Evolutionary conservation across 1,140 invertebrate species (phyloP), one percentile per base, ranked within the genome.

Genomic region (Manduca sexta): DNA sequence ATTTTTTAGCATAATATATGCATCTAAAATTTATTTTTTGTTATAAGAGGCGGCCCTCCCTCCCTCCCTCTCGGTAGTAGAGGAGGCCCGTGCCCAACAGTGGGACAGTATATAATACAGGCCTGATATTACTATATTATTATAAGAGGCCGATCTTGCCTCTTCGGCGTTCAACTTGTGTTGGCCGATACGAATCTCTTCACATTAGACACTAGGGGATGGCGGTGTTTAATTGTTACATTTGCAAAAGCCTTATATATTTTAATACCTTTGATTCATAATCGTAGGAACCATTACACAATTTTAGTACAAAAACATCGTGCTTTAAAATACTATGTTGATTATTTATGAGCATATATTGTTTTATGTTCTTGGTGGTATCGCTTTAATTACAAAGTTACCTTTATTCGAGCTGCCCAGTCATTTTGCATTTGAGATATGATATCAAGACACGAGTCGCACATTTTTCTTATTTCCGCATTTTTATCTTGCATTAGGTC

Each of bases 401-500:
- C 89, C 77, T 96, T 95, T 47, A 99, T 98, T 59, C 95, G 90
- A 26, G 92, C 92, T 2, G 94, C 93, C 97, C 97, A 99, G 49
- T 95, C 93, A 57, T 90, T 91, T 83, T 97, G 93, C 75, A 93
- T 93, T 76, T 97, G 94, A 29, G 94, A 93, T 70, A 98, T 97
- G 11, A 97, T 92, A 80, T 98, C 95, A 38, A 98, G 89, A 65
- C 95, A 97, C 33, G 92, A 91, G 82, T 97, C 95, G 69, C 96
- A 98, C 40, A 98, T 91, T 88, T 94, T 94, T 56, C 97, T 88
- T 45, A 99, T 97, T 73, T 95, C 91, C 49, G 92, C 90, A 88
- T 99, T 99, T 81, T 97, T 97, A 74, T 99, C 97, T 82, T 98
- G 95, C 93, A 99, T 95, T 45, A 99, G 88, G 86, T 99, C 97